Evolutionary conservation across 2,113 vertebrate species (phyloP).

Genomic region (Peromyscus californicus): DNA sequence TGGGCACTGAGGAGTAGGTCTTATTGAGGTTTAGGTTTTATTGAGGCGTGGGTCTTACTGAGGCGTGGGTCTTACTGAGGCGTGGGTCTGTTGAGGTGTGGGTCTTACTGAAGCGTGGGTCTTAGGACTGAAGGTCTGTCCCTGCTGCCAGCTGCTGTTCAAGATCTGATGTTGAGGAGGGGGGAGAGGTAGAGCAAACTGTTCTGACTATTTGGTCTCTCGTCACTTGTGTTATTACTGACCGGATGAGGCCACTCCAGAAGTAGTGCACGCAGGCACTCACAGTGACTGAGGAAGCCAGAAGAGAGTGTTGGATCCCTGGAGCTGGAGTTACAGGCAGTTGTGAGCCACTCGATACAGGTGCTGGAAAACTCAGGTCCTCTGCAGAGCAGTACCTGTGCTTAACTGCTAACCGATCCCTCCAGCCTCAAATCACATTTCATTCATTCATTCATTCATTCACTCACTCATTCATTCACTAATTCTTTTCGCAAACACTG

Average conservation of each 20-base stretch:
- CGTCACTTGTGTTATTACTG: background rate
- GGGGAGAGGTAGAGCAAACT: background rate
- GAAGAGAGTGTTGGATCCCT: background rate
- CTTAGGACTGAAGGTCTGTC: background rate
- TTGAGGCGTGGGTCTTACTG: background rate
- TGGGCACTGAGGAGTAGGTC: background rate
- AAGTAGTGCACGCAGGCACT: background rate
- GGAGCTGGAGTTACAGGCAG: background rate
- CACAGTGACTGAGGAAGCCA: no score
- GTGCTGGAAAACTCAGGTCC: no score
- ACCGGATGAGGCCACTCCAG: background rate
- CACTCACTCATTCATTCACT: background rate
- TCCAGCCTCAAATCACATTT: no score
- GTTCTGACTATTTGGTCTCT: background rate
- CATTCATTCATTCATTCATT: background rate
- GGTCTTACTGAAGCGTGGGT: background rate
- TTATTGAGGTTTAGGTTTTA: no score
- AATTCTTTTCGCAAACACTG: background rate
- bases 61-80: background rate
- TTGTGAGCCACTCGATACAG: no score
- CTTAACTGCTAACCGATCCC: no score
- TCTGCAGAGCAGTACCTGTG: no score
- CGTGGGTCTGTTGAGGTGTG: no score
- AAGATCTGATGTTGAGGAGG: background rate
- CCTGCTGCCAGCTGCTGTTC: accelerated